Evolutionary conservation across 1,140 invertebrate genomes (phyloP), one percentile per base, ranked within the genome.

Genomic region (Conus ventricosus): DNA sequence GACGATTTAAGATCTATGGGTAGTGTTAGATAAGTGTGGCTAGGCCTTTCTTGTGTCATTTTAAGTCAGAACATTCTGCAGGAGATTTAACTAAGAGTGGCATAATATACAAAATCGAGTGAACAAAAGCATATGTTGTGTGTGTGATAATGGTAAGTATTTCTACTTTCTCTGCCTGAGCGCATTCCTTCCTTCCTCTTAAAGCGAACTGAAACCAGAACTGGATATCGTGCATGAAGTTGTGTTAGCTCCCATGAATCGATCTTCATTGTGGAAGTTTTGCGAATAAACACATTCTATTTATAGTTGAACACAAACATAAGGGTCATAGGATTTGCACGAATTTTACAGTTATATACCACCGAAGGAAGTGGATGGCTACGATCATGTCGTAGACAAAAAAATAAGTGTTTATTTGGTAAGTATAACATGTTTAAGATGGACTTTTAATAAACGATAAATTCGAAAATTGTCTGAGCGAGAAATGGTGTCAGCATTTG

Each of bases 401-500:
- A 81, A 13, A 54, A 7, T 1, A 11, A 54, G 39, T 54, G 51
- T 54, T 4, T 54, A 0, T 23, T 54, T 54, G 80, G 80, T 81
- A 81, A 81, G 80, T 51, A 17, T 53, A 15, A 15, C 51, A 51
- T 54, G 10, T 81, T 81, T 53, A 51, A 5, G 39, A 51, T 23
- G 17, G 20, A 25, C 27, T 7, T 54, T 81, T 53, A 0, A 27
- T 23, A 54, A 51, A 23, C 13, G 80, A 15, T 54, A 54, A 54
- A 54, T 81, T 81, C 51, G 23, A 20, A 23, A 39, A 25, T 13
- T 4, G 5, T 0, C 7, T 83, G 5, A 83, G 13, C 57, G 55
- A 84, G 82, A 84, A 84, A 84, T 60, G 54, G 82, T 84, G 82
- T 84, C 82, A 84, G 82, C 82, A 84, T 84, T 63, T 60, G 54